Evolutionary conservation across 2,113 vertebrate species (phyloP).

Genomic region (Tragelaphus strepsiceros): DNA sequence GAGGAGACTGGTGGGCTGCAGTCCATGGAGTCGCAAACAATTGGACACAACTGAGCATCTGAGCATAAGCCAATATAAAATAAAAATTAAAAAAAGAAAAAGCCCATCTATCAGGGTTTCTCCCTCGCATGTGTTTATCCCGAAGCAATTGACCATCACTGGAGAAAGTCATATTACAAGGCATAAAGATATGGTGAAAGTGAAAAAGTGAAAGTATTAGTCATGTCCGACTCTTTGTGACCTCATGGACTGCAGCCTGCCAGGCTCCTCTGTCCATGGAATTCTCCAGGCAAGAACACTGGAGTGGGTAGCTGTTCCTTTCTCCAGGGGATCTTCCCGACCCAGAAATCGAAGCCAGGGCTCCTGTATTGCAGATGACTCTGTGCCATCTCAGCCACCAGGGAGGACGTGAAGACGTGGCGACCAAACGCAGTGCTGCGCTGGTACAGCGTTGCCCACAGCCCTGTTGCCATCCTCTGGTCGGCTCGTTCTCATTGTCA

Average conservation of each 20-base stretch:
- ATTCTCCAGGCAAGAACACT: background rate
- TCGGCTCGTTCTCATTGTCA: background rate
- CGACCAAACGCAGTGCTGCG: fast-evolving
- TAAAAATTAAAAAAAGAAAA: background rate
- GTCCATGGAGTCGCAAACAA: background rate
- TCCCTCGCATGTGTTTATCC: background rate
- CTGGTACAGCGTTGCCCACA: fast-evolving
- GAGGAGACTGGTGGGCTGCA: background rate
- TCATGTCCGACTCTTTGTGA: background rate
- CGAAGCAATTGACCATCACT: background rate
- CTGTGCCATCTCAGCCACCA: background rate
- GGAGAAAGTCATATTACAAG: background rate
- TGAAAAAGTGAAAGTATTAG: background rate
- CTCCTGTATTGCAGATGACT: background rate
- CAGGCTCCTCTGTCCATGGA: background rate
- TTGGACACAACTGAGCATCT: background rate
- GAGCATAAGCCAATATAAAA: background rate
- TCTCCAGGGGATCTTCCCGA: background rate
- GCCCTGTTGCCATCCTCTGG: background rate
- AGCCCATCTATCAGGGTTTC: background rate
- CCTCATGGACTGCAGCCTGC: background rate
- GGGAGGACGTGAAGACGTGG: background rate
- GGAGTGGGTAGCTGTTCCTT: background rate
- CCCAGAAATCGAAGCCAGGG: background rate
- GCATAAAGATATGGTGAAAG: background rate